Percentiles rank a stretch among this genome's conserved stretches.
These are phyloP conservation scores for Ypsolopha scabrella DNA, from an alignment of 2,888 invertebrate genomes.

Conservation along the genomic window DNA sequence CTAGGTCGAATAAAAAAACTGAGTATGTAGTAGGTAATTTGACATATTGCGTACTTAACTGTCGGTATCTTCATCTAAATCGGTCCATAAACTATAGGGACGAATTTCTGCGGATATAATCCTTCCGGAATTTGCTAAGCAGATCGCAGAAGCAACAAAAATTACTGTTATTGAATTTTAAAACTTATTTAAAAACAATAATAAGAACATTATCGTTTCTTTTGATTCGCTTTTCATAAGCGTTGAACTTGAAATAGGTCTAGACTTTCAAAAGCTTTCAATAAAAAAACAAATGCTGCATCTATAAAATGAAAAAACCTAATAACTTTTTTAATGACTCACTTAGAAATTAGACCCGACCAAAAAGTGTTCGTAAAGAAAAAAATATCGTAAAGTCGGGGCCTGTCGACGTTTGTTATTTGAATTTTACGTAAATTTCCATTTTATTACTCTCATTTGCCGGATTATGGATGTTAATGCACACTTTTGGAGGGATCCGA, in stretches of 20 bases:
- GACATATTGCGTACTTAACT: conserved; percentile 53
- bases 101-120: neutral
- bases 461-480: conserved; percentile 43
- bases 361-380: neutral
- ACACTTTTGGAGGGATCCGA: conserved; percentile 19
- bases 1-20: conserved; percentile 44
- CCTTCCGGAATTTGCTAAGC: neutral
- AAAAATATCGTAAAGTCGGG: neutral
- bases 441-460: conserved; percentile 43
- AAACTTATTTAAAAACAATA: neutral
- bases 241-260: too few species aligned
- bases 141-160: neutral
- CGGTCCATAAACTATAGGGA: conserved; percentile 15
- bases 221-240: too few species aligned
- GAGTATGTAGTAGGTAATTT: conserved; percentile 39
- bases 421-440: conserved; percentile 44
- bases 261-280: neutral
- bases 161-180: neutral
- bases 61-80: conserved; percentile 62
- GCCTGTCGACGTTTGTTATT: conserved; percentile 18
- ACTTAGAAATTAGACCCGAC: conserved; percentile 1
- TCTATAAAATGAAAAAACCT: neutral
- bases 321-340: neutral
- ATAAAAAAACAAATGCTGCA: neutral
- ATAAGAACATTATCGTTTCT: too few species aligned